Base-by-base conservation (phyloP, 1,140 invertebrate genomes). In the Chironomus tepperi region DNA sequence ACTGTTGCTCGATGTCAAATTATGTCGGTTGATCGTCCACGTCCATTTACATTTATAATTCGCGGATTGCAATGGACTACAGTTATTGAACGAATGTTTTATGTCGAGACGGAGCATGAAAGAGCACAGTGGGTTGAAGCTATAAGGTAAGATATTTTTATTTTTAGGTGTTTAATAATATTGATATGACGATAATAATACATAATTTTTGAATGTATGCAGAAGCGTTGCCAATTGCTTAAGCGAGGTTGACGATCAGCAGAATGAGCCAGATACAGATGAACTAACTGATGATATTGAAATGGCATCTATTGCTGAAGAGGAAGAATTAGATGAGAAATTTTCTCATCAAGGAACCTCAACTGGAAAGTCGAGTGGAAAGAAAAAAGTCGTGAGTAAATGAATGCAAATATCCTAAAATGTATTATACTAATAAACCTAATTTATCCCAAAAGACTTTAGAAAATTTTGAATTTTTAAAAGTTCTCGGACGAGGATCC, bases 1-100 rank as follows among this genome's bases (percentile, higher is more conserved):
- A 99, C 96, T n/a, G 97, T 99, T 9, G 91, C 92, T 84, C 93
- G 93, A 76, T 98, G 96, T 84, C 94, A 99, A 87, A 93, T 98
- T 74, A 96, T 98, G 93, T 93, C 92, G 73, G 89, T 91, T 67
- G 97, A 99, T 82, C 89, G 93, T 78, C 98, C 98, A 3, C 96
- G 96, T 81, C 93, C 96, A 1, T 97, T 91, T 81, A 98, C 96
- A 65, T 99, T 99, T 84, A 92, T 98, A 73, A 97, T 99, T 76
- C 88, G 97, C 78, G 97, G 97, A 43, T 87, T 99, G 21, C 97
- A 99, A 83, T 97, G 94, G 95, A 98, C 97, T 12, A 96, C 95
- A 34, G 95, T 99, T 73, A 99, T 99, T 77, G 98, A 99, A 83
- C 86, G 98, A 77, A 99, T 95, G 78, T 99, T 99, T 85, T 94